phyloP scores from a whole-genome alignment of 2,797 vertebrate species.

The Acanthopagrus latus region DNA sequence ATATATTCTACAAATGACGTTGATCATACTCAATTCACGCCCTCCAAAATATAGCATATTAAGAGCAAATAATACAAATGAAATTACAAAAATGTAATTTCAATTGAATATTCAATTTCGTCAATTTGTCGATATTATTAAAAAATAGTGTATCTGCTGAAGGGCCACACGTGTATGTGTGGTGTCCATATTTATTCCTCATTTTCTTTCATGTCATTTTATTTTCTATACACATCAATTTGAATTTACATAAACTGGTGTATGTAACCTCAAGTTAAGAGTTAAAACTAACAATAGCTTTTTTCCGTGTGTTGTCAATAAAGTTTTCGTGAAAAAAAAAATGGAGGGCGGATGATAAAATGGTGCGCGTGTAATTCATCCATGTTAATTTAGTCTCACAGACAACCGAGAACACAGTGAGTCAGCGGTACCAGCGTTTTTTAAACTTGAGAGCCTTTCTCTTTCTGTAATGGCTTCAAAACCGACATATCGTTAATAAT shows the following conservation, averaged over 20 bases:
- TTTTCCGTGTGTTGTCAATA: background rate
- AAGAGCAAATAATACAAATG: too few species aligned
- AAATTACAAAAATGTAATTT: background rate
- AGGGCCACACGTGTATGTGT: background rate
- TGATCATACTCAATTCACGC: too few species aligned
- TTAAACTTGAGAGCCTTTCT: background rate
- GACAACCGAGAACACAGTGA: background rate
- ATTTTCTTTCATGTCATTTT: background rate
- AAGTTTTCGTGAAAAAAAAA: background rate
- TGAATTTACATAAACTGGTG: too few species aligned
- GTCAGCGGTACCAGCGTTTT: background rate
- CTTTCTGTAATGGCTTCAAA: too few species aligned
- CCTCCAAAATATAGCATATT: too few species aligned
- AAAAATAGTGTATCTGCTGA: background rate
- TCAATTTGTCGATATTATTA: background rate
- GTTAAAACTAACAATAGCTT: too few species aligned
- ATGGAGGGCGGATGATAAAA: background rate
- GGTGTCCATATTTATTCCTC: background rate
- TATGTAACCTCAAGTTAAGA: too few species aligned
- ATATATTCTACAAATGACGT: too few species aligned
- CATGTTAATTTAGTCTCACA: too few species aligned
- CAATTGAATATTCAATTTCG: background rate
- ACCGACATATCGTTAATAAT: background rate
- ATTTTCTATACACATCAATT: too few species aligned
- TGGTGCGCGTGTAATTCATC: too few species aligned